Evolutionary conservation across 2,888 invertebrate genomes (phyloP), one percentile per base, ranked within the genome.

Genomic region (Apamea epomidion): DNA sequence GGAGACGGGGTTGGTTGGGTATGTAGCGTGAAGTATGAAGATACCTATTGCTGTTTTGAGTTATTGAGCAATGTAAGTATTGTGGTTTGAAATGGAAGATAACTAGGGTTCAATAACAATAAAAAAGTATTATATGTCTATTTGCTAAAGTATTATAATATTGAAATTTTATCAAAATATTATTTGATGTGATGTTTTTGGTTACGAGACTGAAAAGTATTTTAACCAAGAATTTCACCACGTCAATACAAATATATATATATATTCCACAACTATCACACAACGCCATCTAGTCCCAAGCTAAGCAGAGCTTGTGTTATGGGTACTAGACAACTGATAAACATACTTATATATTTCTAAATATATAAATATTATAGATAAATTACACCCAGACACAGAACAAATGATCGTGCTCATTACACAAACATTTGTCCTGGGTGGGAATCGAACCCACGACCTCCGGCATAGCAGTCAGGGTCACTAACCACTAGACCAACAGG

Each of bases 1-100:
- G 92, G 70, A n/a, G 89, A 0, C 14, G n/a, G 37, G 0, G 16
- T 45, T 51, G 51, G n/a, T 5, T 18, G 29, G 7, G 7, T 29
- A 70, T 73, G 29, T 25, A 62, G 68, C 5, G 8, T 14, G 0
- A 68, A 76, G 68, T 12, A 8, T 12, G 0, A 72, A 54, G 7
- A 14, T 45, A 42, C 6, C 5, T 37, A 32, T 45, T 60, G n/a
- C 16, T 10, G 25, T 70, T 70, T 60, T 58, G 65, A 48, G 12
- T 62, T 64, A 21, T 65, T 65, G 32, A 65, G 32, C 10, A 7
- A 2, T 32, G 32, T 62, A 62, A 69, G 21, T 29, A 32, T 32
- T 25, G 5, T 32, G 8, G 14, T 18, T 37, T 29, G 21, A 72
- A 16, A 18, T 64, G 3, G 25, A 3, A 32, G 21, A 29, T n/a